A percentile compares a stretch with the other conserved stretches of the same genome.
Conservation (phyloP, 2,888 invertebrate species). For the Busseola fusca region DNA sequence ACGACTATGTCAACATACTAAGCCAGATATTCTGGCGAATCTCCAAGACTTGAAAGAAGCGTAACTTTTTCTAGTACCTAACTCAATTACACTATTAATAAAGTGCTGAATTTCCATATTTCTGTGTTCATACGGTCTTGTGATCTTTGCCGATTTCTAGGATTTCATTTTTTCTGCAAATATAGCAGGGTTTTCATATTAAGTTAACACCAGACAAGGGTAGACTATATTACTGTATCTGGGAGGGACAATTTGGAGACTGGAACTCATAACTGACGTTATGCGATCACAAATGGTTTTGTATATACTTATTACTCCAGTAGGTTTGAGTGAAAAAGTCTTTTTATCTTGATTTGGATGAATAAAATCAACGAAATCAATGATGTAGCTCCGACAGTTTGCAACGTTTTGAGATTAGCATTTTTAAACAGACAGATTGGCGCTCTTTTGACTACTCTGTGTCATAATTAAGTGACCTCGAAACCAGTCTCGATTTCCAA, state of each 20-base stretch:
- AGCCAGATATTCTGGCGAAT: constrained; percentile 43
- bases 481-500: no score
- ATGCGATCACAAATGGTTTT: neutral
- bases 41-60: constrained; percentile 36
- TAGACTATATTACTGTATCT: constrained; percentile 5
- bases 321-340: no score
- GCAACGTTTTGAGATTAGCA: neutral
- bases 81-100: constrained; percentile 40
- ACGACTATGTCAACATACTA: constrained; percentile 32
- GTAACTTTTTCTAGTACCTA: constrained; percentile 22
- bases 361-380: neutral
- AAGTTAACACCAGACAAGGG: constrained; percentile 29
- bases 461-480: neutral
- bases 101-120: constrained; percentile 49
- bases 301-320: neutral
- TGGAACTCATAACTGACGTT: neutral
- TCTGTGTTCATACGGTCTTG: constrained; percentile 28
- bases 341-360: neutral
- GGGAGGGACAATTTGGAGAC: neutral
- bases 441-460: neutral
- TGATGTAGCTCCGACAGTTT: no score
- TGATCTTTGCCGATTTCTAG: constrained; percentile 27
- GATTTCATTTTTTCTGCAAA: constrained; percentile 39
- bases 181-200: constrained; percentile 27
- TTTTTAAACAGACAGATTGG: neutral